Conservation (phyloP, 2,113 vertebrate species). For the Sigmodon hispidus region DNA sequence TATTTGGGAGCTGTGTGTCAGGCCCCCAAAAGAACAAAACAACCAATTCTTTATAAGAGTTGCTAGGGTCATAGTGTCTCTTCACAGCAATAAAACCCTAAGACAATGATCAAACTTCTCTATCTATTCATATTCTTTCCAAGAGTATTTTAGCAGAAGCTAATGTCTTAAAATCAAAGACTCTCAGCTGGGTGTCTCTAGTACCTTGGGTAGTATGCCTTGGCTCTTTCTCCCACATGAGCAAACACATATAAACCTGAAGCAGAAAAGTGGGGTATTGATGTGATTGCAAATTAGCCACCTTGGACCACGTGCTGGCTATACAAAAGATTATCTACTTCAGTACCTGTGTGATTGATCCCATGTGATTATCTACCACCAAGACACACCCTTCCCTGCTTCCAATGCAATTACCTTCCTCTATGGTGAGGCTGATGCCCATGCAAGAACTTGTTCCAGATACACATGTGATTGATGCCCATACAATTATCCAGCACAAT, state of each 20-base stretch:
- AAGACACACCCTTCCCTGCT: slow-evolving; percentile 42
- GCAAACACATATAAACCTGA: slow-evolving; percentile 1
- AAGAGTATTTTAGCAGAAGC: neutral
- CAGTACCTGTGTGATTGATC: slow-evolving; percentile 57
- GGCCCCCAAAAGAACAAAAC: no score
- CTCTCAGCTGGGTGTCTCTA: neutral
- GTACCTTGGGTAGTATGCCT: neutral
- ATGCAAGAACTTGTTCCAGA: slow-evolving; percentile 50
- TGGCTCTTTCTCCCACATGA: neutral
- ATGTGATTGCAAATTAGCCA: slow-evolving; percentile 37
- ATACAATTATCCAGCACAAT: slow-evolving; percentile 74
- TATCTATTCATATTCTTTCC: neutral
- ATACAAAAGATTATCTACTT: slow-evolving; percentile 58
- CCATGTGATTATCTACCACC: slow-evolving; percentile 44
- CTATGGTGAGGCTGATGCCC: neutral
- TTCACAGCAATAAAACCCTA: neutral
- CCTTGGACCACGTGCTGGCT: neutral
- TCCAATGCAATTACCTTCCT: slow-evolving; percentile 61
- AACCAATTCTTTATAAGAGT: neutral
- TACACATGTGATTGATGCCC: slow-evolving; percentile 67
- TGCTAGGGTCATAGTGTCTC: neutral
- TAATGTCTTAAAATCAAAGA: neutral
- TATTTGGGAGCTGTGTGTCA: no score
- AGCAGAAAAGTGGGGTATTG: slow-evolving; percentile 2
- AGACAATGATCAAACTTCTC: neutral